Conservation (phyloP, 2,113 vertebrate species). For the Python bivittatus region DNA sequence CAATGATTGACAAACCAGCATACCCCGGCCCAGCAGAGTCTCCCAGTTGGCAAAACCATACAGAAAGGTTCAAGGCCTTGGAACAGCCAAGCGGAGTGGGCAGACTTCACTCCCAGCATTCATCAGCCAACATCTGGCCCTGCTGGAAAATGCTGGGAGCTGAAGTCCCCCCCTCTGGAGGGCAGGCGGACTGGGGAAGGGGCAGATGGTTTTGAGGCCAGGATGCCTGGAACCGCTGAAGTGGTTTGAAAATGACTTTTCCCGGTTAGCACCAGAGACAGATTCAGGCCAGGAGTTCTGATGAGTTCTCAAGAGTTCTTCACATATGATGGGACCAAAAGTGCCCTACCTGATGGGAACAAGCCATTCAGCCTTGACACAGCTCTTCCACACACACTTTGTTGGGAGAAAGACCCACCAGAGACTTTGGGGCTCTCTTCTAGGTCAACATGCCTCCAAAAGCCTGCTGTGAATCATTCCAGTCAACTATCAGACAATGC, state of each 20-base stretch:
- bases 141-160: background rate
- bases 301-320: background rate
- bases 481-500: background rate
- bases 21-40: background rate
- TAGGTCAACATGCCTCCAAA: background rate
- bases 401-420: background rate
- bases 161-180: background rate
- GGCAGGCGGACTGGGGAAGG: background rate
- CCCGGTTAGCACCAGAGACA: background rate
- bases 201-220: no score
- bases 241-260: background rate
- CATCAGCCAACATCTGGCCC: background rate
- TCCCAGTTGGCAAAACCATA: background rate
- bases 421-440: background rate
- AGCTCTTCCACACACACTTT: background rate
- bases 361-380: no score
- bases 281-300: background rate
- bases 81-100: no score
- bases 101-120: background rate
- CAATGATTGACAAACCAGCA: background rate
- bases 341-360: no score
- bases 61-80: background rate
- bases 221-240: background rate
- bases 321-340: background rate
- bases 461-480: background rate